Percentiles rank a stretch among this genome's conserved stretches.
phyloP scores from a whole-genome alignment of 2,113 vertebrate genomes.

The Poeciliopsis prolifica region DNA sequence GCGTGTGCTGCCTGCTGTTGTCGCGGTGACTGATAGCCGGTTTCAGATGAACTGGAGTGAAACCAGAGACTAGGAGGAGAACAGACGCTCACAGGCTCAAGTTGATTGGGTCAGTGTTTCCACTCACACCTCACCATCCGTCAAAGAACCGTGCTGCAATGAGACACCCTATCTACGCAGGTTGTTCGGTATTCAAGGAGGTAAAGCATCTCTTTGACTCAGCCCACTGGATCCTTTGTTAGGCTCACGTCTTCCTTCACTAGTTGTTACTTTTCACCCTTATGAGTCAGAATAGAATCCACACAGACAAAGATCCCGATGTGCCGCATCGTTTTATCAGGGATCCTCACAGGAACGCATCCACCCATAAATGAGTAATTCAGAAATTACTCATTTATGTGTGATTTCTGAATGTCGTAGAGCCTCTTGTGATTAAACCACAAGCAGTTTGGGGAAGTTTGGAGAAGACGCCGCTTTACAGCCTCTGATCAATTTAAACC shows the following conservation, averaged over 20 bases:
- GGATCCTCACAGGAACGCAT: background rate
- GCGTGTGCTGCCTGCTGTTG: constrained; percentile 20
- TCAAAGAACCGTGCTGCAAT: background rate
- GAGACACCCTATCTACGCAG: constrained; percentile 3
- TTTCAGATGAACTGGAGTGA: constrained; percentile 69
- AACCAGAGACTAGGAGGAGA: constrained; percentile 68
- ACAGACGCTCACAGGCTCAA: constrained; percentile 58
- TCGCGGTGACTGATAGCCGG: constrained; percentile 50
- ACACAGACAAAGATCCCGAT: background rate
- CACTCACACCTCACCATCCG: constrained; percentile 61
- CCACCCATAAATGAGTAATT: no score
- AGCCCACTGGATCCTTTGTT: background rate
- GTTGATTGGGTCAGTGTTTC: constrained; percentile 71
- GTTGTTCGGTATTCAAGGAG: constrained; percentile 3
- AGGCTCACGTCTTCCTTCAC: background rate
- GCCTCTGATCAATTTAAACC: background rate
- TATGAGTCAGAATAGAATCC: background rate
- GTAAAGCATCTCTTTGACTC: background rate
- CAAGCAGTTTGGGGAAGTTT: background rate
- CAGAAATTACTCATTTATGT: background rate
- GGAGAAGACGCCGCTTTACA: background rate
- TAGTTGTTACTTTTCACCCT: background rate
- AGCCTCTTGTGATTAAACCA: background rate
- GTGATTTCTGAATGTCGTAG: background rate
- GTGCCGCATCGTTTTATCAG: background rate